These are phyloP conservation scores for Villa cingulata DNA, from an alignment of 2,888 invertebrate genomes.

Conservation along the genomic window DNA sequence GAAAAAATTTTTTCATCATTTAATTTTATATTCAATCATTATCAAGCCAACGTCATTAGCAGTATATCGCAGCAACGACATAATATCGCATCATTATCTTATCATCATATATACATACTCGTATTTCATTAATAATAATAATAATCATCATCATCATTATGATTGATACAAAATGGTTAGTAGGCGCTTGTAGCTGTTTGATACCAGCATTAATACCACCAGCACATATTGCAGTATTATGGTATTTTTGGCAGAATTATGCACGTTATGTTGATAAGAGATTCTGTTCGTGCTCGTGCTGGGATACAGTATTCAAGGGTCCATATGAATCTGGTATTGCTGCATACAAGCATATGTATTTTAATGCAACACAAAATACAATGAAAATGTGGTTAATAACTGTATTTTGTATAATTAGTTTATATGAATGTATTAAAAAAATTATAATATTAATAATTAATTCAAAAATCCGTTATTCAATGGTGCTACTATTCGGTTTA, in stretches of 20 bases:
- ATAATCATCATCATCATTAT: conserved; percentile 21
- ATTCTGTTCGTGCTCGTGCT: conserved; percentile 57
- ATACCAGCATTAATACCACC: conserved; percentile 45
- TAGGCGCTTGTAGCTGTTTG: conserved; percentile 32
- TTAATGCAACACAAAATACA: conserved; percentile 50
- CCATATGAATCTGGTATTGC: conserved; percentile 56
- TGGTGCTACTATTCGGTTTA: conserved; percentile 46
- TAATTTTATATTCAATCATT: no score
- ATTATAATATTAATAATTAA: conserved; percentile 39
- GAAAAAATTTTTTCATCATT: no score
- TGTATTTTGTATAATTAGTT: conserved; percentile 42
- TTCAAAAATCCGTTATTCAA: conserved; percentile 42
- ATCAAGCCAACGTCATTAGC: no score
- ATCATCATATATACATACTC: not conserved
- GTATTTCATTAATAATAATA: no score
- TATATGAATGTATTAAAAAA: conserved; percentile 48
- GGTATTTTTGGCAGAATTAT: conserved; percentile 54
- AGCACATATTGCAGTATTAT: conserved; percentile 46
- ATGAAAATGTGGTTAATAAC: conserved; percentile 52
- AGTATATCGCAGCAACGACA: conserved; percentile 2
- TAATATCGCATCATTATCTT: not conserved
- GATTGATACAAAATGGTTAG: conserved; percentile 34
- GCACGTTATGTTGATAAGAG: conserved; percentile 48
- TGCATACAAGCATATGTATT: conserved; percentile 56
- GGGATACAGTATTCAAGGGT: conserved; percentile 65